Conservation (phyloP, 2,797 vertebrate species). For the Squalus acanthias region DNA sequence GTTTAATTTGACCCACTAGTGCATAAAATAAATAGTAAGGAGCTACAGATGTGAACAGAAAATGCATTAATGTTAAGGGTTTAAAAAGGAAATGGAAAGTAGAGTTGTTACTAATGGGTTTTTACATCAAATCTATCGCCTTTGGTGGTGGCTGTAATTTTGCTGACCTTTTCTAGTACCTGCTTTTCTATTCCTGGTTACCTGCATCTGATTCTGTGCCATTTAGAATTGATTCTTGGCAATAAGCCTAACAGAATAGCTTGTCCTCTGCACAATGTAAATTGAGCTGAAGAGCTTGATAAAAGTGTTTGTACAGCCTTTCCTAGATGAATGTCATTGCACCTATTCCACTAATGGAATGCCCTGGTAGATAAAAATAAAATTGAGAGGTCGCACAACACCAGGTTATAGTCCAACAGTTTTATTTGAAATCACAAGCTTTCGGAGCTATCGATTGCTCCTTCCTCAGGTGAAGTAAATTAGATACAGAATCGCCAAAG, state of each 20-base stretch:
- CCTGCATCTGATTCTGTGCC: neutral
- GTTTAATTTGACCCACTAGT: neutral
- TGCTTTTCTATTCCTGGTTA: constrained; percentile 8
- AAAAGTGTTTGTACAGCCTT: neutral
- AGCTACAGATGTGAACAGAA: neutral
- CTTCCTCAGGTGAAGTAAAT: too few relatives aligned
- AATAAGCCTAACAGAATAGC: neutral
- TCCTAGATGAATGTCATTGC: neutral
- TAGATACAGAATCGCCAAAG: too few relatives aligned
- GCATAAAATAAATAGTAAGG: neutral
- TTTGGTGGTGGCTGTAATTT: neutral
- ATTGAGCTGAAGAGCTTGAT: neutral
- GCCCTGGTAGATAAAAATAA: neutral
- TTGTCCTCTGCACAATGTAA: neutral
- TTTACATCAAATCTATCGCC: neutral
- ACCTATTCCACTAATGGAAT: neutral
- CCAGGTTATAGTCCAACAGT: too few relatives aligned
- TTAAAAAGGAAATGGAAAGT: neutral
- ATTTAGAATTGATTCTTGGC: neutral
- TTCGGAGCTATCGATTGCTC: too few relatives aligned
- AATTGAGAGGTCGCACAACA: too few relatives aligned
- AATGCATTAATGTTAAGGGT: neutral
- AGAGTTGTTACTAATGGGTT: neutral
- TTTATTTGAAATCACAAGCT: too few relatives aligned
- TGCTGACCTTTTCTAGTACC: neutral